A percentile compares a stretch with the other conserved stretches of the same genome.
Conservation (phyloP, 2,113 vertebrate genomes). For the Ploceus nigricollis region DNA sequence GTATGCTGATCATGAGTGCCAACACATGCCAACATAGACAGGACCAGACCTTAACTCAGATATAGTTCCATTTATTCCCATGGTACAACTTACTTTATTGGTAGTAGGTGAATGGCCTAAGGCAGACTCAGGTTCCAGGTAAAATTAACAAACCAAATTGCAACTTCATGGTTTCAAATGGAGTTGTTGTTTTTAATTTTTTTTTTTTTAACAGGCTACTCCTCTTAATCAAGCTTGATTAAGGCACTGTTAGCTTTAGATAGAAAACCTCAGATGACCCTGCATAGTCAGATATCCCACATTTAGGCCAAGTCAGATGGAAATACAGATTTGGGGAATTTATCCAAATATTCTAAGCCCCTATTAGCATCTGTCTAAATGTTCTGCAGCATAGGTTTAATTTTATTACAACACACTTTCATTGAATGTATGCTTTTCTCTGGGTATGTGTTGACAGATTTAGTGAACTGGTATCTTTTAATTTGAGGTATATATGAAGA, state of each 20-base stretch:
- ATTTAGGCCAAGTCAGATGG: neutral
- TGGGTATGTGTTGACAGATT: neutral
- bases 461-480: neutral
- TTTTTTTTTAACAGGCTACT: neutral
- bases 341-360: neutral
- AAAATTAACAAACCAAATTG: neutral
- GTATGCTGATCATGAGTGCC: neutral
- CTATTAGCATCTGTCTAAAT: neutral
- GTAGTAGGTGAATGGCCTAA: neutral
- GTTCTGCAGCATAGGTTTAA: neutral
- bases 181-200: accelerated
- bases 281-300: neutral
- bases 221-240: neutral
- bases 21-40: neutral
- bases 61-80: neutral
- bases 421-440: neutral
- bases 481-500: neutral
- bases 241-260: neutral
- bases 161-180: neutral
- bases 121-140: neutral
- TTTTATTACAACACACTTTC: neutral
- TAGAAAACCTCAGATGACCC: neutral
- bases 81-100: neutral
- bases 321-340: neutral
- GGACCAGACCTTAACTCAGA: neutral